Evolutionary conservation across 2,113 vertebrate species (phyloP).

Genomic region (Microcebus murinus): DNA sequence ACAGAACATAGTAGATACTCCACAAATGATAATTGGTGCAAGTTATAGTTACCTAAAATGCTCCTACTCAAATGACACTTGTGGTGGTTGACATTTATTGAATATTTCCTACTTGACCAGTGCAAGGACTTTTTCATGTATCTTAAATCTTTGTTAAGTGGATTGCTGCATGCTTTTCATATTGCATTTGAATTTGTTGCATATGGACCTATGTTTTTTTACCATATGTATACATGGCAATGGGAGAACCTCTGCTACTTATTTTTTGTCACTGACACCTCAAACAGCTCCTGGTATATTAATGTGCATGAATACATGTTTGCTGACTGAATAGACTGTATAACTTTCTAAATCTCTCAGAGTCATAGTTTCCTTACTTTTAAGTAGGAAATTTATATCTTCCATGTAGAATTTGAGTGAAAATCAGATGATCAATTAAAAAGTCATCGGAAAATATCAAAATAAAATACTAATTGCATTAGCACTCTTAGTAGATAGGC

Average conservation of each 20-base stretch:
- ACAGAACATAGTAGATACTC: not conserved
- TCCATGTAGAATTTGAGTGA: not conserved
- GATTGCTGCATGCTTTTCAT: not conserved
- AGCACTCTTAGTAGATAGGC: not conserved
- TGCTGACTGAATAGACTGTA: not conserved
- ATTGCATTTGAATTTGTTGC: not conserved
- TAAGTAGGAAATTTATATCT: constrained; percentile 31
- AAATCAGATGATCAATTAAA: not conserved
- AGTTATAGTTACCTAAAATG: constrained; percentile 25
- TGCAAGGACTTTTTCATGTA: not conserved
- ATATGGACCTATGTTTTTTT: not conserved
- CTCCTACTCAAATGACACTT: not conserved
- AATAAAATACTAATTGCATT: not conserved
- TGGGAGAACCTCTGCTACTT: not conserved
- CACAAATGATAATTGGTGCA: not conserved
- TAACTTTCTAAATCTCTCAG: constrained; percentile 37
- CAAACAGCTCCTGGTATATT: not conserved
- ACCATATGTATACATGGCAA: not conserved
- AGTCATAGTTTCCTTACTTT: constrained; percentile 1
- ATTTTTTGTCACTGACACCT: not conserved
- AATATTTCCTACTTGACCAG: not conserved
- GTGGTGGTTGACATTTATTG: not conserved
- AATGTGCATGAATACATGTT: not conserved
- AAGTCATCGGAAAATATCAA: not conserved
- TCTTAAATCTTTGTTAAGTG: not conserved